Percentiles rank a stretch among this genome's conserved stretches.
These are phyloP conservation scores for Manis javanica DNA, from an alignment of 2,797 vertebrate genomes.

Conservation along the genomic window DNA sequence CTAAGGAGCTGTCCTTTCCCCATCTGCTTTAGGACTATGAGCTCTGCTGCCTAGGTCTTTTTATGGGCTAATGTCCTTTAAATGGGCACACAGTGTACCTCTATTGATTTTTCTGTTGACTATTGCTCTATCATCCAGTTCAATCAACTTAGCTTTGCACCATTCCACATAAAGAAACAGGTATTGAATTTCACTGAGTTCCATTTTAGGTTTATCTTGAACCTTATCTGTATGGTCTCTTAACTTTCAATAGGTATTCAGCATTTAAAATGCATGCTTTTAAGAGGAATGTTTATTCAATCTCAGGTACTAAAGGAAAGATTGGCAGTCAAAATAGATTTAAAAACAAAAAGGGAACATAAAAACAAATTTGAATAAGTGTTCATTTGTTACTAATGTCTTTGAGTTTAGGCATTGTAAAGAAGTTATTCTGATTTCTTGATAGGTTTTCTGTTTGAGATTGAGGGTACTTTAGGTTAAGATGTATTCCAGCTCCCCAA, in stretches of 20 bases:
- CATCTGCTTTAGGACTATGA: not conserved
- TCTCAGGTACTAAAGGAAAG: conserved; percentile 18
- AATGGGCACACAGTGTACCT: not conserved
- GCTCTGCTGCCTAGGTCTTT: not conserved
- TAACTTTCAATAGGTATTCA: conserved; percentile 32
- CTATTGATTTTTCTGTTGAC: conserved; percentile 53
- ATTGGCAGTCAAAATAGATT: conserved; percentile 40
- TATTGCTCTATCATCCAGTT: not conserved
- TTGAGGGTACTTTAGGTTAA: not conserved
- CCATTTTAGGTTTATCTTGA: conserved; percentile 42
- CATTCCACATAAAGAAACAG: conserved; percentile 26
- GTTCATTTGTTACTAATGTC: conserved; percentile 19
- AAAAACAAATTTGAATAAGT: conserved; percentile 64
- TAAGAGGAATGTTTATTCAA: conserved; percentile 15
- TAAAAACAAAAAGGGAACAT: conserved; percentile 14
- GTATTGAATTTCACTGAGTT: conserved; percentile 39
- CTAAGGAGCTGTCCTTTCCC: not conserved
- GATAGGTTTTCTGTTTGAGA: not conserved
- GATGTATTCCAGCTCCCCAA: not conserved
- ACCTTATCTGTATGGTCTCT: conserved; percentile 21
- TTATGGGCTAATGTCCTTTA: not conserved
- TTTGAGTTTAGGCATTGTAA: not conserved
- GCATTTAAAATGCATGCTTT: conserved; percentile 22
- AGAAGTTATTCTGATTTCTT: not conserved
- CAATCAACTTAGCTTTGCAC: conserved; percentile 8